phyloP scores from a whole-genome alignment of 2,113 vertebrate genomes.

The Stegostoma tigrinum region DNA sequence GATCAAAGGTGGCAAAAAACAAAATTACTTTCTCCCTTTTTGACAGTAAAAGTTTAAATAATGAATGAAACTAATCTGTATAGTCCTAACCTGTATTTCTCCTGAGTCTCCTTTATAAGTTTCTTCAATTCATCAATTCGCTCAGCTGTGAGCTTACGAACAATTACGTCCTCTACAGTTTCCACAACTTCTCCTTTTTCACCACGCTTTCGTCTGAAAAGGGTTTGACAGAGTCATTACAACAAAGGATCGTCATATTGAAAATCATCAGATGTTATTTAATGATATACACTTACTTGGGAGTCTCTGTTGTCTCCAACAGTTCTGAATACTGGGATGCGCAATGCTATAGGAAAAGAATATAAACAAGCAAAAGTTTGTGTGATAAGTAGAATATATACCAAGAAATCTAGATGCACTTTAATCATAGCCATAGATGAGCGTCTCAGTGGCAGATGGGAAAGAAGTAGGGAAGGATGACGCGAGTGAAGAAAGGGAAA shows the following conservation, averaged over 20 bases:
- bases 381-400: background rate
- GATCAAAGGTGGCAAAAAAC: background rate
- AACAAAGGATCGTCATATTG: background rate
- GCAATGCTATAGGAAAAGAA: constrained; percentile 73
- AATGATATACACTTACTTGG: constrained; percentile 72
- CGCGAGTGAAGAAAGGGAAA: background rate
- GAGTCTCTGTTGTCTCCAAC: constrained; percentile 92
- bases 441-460: background rate
- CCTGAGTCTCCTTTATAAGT: constrained; percentile 90
- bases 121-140: constrained; percentile 94
- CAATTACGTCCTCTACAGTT: constrained; percentile 97
- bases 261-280: background rate
- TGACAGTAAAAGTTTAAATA: background rate
- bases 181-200: constrained; percentile 98
- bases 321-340: constrained; percentile 97
- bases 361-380: background rate
- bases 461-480: too few species aligned
- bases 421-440: background rate
- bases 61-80: background rate
- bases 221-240: background rate
- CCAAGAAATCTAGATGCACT: background rate
- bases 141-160: constrained; percentile 84
- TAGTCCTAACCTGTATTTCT: constrained; percentile 77
- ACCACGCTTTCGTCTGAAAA: constrained; percentile 82
- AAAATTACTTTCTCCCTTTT: background rate